Evolutionary conservation across 2,888 invertebrate species (phyloP).

Genomic region (Drosophila hamatofila): DNA sequence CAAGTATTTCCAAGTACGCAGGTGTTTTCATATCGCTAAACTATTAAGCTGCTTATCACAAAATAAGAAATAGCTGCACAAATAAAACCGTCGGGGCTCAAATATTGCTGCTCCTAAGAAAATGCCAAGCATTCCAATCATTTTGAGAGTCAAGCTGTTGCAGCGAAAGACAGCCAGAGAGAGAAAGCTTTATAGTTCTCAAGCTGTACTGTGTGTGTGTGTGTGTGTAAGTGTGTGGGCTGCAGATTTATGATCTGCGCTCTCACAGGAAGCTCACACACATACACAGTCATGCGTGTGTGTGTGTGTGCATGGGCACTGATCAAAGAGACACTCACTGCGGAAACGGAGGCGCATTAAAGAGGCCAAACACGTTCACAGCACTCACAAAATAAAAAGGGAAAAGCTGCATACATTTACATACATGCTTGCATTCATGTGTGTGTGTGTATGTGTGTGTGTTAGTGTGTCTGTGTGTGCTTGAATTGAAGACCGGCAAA

Average conservation of each 20-base stretch:
- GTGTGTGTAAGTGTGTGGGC: conserved; percentile 32
- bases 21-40: conserved; percentile 35
- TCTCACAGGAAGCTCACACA: conserved; percentile 29
- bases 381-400: conserved; percentile 57
- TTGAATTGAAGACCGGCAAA: conserved; percentile 38
- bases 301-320: conserved; percentile 22
- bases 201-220: conserved; percentile 22
- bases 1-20: conserved; percentile 25
- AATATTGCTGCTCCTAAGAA: conserved; percentile 13
- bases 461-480: not conserved
- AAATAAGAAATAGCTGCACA: conserved; percentile 8
- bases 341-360: conserved; percentile 67
- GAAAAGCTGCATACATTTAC: conserved; percentile 54
- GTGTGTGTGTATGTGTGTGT: not conserved
- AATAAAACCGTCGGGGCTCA: conserved; percentile 1
- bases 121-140: conserved; percentile 9
- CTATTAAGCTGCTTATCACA: conserved; percentile 27
- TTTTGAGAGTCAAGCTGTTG: not conserved
- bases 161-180: not conserved
- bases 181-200: conserved; percentile 21
- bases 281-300: not conserved
- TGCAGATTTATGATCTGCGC: conserved; percentile 22
- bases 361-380: conserved; percentile 62
- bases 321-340: conserved; percentile 38
- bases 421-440: not conserved